These are phyloP conservation scores for Anorthoa munda DNA, from an alignment of 2,888 invertebrate species.

Conservation along the genomic window DNA sequence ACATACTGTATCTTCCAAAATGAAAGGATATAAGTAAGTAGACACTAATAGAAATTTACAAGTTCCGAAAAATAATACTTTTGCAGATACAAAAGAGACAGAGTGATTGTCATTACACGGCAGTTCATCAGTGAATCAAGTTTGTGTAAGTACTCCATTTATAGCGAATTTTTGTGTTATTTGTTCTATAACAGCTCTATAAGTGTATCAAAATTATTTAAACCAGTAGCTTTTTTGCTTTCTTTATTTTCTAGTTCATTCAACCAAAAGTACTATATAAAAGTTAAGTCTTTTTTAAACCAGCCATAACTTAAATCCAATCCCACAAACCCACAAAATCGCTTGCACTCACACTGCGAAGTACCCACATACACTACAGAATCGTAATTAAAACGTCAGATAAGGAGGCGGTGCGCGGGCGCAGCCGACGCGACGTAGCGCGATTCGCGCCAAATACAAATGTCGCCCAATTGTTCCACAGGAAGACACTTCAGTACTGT, in stretches of 20 bases:
- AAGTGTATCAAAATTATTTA: too few species aligned
- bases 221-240: too few species aligned
- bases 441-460: constrained; percentile 80
- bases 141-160: too few species aligned
- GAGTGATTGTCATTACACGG: neutral
- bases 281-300: too few species aligned
- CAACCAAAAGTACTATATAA: neutral
- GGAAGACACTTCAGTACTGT: constrained; percentile 63
- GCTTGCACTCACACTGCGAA: constrained; percentile 64
- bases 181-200: neutral
- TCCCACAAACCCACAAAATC: constrained; percentile 18
- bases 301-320: neutral
- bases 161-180: neutral
- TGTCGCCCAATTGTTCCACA: constrained; percentile 73
- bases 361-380: constrained; percentile 73
- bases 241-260: neutral
- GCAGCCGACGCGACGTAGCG: constrained; percentile 62
- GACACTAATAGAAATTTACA: too few species aligned
- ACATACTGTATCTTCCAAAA: too few species aligned
- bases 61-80: too few species aligned
- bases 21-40: too few species aligned
- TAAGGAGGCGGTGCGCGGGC: constrained; percentile 77
- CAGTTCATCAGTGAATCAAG: neutral
- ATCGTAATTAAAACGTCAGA: constrained; percentile 89
- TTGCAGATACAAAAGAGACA: too few species aligned